Percentiles rank a stretch among this genome's conserved stretches.
Evolutionary conservation across 37 sponge, comb jelly and placozoan species (phyloP).

Genomic region (Crambe crambe): DNA sequence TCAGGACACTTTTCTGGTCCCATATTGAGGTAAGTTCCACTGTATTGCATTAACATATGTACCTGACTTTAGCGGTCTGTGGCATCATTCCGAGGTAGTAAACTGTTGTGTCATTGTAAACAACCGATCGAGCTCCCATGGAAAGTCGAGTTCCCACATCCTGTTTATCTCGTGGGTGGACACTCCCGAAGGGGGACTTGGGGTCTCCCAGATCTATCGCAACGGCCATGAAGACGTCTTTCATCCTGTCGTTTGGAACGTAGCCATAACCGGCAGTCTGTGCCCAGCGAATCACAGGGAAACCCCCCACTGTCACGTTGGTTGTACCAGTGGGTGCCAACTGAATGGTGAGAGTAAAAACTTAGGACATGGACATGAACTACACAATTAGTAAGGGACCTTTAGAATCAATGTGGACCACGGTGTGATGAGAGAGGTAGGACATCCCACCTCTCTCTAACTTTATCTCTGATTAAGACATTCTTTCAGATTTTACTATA

Average conservation of each 20-base stretch:
- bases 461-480: no score
- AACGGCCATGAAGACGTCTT: conserved; percentile 80
- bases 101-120: conserved; percentile 20
- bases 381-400: no score
- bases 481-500: no score
- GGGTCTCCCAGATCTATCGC: conserved; percentile 83
- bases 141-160: conserved; percentile 55
- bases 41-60: background rate
- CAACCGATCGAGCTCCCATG: conserved; percentile 40
- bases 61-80: background rate
- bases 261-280: conserved; percentile 63
- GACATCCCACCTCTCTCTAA: no score
- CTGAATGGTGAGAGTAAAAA: no score
- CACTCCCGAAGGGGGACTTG: conserved; percentile 62
- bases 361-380: no score
- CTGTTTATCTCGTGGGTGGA: conserved; percentile 74
- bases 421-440: no score
- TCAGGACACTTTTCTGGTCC: no score
- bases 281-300: conserved; percentile 63
- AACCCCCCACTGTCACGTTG: conserved; percentile 46
- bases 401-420: no score
- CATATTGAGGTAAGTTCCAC: background rate
- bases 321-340: conserved; percentile 41
- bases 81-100: conserved; percentile 56
- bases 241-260: conserved; percentile 54